phyloP scores from a whole-genome alignment of 1,140 invertebrate species.

The Helicoverpa zea region DNA sequence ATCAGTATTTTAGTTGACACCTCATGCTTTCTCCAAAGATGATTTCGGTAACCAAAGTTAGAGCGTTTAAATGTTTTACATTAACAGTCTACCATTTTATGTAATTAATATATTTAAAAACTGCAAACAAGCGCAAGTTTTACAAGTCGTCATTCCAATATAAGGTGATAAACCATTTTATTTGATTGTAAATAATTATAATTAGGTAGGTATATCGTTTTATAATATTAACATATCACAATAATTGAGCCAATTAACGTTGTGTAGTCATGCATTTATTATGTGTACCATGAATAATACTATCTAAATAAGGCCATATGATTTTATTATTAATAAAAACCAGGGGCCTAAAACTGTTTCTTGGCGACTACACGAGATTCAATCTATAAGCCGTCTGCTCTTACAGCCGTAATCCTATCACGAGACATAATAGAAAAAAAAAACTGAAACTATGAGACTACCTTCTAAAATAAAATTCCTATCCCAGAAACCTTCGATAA shows the following conservation, averaged over 20 bases:
- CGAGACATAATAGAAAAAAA: neutral
- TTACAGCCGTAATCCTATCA: neutral
- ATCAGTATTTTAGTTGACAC: conserved; percentile 43
- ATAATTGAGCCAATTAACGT: conserved; percentile 14
- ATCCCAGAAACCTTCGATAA: neutral
- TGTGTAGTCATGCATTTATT: conserved; percentile 34
- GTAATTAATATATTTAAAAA: conserved; percentile 19
- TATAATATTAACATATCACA: conserved; percentile 46
- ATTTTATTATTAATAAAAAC: neutral
- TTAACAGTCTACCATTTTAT: conserved; percentile 21
- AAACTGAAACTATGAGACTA: neutral
- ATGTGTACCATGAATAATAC: conserved; percentile 9
- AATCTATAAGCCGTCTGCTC: neutral
- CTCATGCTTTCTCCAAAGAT: conserved; percentile 56
- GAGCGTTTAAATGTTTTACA: conserved; percentile 39
- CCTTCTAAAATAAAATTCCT: conserved; percentile 3
- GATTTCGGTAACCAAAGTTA: conserved; percentile 52
- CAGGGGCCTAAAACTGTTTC: neutral
- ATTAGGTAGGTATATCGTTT: conserved; percentile 17
- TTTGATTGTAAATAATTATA: conserved; percentile 33
- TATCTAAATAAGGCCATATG: too few relatives aligned
- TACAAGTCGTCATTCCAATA: conserved; percentile 38
- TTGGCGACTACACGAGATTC: neutral
- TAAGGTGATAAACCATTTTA: conserved; percentile 33
- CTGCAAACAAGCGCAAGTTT: conserved; percentile 9